Evolutionary conservation across 2,113 vertebrate species (phyloP), one percentile per base, ranked within the genome.

Genomic region (Phaethornis superciliosus): DNA sequence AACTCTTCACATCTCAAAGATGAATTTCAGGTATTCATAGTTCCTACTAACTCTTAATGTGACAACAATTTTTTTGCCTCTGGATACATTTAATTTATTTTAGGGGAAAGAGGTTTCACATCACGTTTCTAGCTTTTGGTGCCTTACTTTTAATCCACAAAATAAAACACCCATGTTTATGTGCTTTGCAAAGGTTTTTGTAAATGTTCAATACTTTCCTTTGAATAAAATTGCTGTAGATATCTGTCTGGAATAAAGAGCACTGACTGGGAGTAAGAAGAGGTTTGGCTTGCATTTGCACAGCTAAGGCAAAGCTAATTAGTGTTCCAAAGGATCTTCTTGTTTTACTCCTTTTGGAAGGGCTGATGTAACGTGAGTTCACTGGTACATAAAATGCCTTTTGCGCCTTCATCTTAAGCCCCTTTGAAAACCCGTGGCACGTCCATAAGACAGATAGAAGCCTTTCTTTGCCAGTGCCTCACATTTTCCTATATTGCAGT

Each of bases 1-100:
- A 99, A 99, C 97, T 99, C 99, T 33, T 99, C 99, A 0, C 99
- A 99, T 97, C 98, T 99, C 95, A 99, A 99, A 98, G 99, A 99
- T 72, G 99, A 99, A 97, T 99, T 99, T 97, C 99, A 99, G 99
- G 99, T 99, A 97, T 95, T 95, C 80, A 59, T 78, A 91, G 47
- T 86, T 97, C 83, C 76, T 76, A 35, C 59, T 60, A 28, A 42
- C 22, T 94, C 80, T 93, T 91, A 81, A 63, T 82, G 33, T 85
- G 72, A 81, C 47, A 89, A 28, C 18, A 71, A 7, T 49, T 70
- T 93, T 88, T 32, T 94, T 94, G 52, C 49, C 87, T 88, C 52
- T 81, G 44, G 56, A 27, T 49, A 68, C 27, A 80, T 81, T 74
- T 80, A 83, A 84, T 94, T 91, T 84, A 69, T 94, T 94, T 88